A percentile compares a stretch with the other conserved stretches of the same genome.
These are phyloP conservation scores for Microctenopoma steveboyesi DNA, from an alignment of 2,797 vertebrate genomes.

Conservation along the genomic window DNA sequence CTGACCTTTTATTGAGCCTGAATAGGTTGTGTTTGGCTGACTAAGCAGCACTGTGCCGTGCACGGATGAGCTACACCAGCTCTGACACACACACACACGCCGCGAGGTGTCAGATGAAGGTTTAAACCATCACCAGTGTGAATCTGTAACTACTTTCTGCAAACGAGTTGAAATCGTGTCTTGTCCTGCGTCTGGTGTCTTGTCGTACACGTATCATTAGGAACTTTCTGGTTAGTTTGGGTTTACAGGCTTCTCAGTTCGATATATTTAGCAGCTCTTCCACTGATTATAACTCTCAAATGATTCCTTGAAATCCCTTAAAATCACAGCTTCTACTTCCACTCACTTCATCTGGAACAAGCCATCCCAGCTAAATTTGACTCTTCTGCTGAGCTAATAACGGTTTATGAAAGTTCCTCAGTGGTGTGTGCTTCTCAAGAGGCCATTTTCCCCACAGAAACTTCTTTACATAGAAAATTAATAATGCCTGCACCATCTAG, in stretches of 20 bases:
- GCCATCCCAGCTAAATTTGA: conserved; percentile 33
- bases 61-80: conserved; percentile 9
- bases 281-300: conserved; percentile 52
- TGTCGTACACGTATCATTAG: conserved; percentile 1
- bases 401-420: conserved; percentile 40
- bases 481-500: conserved; percentile 67
- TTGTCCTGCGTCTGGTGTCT: background rate
- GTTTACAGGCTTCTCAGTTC: conserved; percentile 19
- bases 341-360: conserved; percentile 31
- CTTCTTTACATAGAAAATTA: conserved; percentile 16
- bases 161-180: conserved; percentile 9
- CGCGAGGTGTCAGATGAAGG: conserved; percentile 8
- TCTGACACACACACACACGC: background rate
- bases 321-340: conserved; percentile 23
- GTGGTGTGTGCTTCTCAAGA: conserved; percentile 25
- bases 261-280: conserved; percentile 59
- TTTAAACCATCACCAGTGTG: conserved; percentile 4
- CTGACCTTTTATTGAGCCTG: conserved; percentile 36
- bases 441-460: conserved; percentile 46
- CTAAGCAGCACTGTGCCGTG: conserved; percentile 7
- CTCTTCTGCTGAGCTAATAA: conserved; percentile 46
- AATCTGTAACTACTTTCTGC: conserved; percentile 2
- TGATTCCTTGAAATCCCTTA: conserved; percentile 56
- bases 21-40: conserved; percentile 38
- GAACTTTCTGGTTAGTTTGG: conserved; percentile 8